Base-by-base conservation (phyloP, 2,888 invertebrate species). In the Acrobasis consociella region DNA sequence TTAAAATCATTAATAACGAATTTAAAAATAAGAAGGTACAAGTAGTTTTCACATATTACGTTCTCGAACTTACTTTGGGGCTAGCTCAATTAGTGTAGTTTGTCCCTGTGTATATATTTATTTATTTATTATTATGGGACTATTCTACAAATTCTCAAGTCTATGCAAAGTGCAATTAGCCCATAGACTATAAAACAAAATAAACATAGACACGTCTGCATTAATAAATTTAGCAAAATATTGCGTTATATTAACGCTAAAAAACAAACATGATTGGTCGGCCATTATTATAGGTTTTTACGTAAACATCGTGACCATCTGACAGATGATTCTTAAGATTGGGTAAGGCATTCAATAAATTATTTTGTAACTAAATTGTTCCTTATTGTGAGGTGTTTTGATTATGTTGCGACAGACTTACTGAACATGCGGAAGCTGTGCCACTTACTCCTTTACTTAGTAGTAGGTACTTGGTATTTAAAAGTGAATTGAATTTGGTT, bases 281-380 rank as follows among this genome's bases (percentile, higher is more conserved):
- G 11, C 22, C 11, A 50, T 58, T 58, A 59, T 58, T 8, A 49
- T n/a, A 50, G 16, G 15, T 59, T 59, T 58, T 59, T 59, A 37
- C 59, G 49, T 59, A 59, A 59, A 59, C 9, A 16, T 59, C 51
- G 39, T 60, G 51, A 51, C 60, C 10, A n/a, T 22, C 39, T 37
- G n/a, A 16, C 38, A 10, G 39, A 50, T n/a, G 60, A 38, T 49
- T 59, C 50, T 51, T 56, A 7, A 49, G n/a, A 51, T 60, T 60
- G 49, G 17, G 51, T 52, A 60, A 51, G 39, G 17, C 39, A 52
- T 60, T 60, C 60, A 60, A 60, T 60, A 42, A 39, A 31, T 46
- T 59, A 50, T 60, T 51, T 52, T 52, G 60, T 51, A 51, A 42
- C 10, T 13, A 22, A 17, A 53, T 53, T n/a, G 56, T 60, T 60